Percentiles rank a stretch among this genome's conserved stretches.
phyloP scores from a whole-genome alignment of 2,113 vertebrate genomes.

The Sardina pilchardus region DNA sequence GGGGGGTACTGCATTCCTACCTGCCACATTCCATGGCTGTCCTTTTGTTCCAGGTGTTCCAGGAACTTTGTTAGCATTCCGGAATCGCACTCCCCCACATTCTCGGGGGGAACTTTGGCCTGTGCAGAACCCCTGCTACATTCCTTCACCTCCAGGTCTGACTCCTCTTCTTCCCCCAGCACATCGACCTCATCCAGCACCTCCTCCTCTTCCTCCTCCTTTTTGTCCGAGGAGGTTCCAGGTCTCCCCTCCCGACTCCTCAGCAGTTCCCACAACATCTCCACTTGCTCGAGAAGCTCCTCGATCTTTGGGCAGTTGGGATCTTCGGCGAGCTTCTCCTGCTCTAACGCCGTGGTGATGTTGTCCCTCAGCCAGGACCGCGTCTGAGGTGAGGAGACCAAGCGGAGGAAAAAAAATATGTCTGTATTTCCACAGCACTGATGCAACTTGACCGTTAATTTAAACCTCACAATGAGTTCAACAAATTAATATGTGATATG shows the following conservation, averaged over 20 bases:
- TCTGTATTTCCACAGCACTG: too few species aligned
- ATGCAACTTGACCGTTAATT: too few species aligned
- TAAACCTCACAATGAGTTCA: too few species aligned
- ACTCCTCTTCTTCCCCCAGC: constrained; percentile 21
- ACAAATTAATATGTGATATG: too few species aligned
- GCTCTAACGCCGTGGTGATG: neutral
- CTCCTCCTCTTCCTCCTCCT: neutral
- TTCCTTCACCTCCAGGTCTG: constrained; percentile 4
- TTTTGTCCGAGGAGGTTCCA: constrained; percentile 15
- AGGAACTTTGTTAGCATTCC: constrained; percentile 72
- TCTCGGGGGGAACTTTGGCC: constrained; percentile 28
- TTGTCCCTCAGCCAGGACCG: constrained; percentile 37
- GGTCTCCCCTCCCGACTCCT: constrained; percentile 63
- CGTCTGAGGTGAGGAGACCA: constrained; percentile 12
- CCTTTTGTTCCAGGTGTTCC: constrained; percentile 68
- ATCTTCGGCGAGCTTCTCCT: neutral
- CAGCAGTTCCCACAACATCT: constrained; percentile 66
- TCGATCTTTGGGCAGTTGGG: constrained; percentile 48
- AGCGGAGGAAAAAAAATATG: neutral
- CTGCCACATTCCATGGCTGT: constrained; percentile 33
- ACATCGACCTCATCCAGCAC: neutral
- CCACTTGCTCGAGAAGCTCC: constrained; percentile 64
- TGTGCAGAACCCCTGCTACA: constrained; percentile 50
- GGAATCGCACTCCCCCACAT: constrained; percentile 60
- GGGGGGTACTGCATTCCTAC: neutral